Conservation (phyloP, 1,140 invertebrate species). For the Drosophila athabasca region DNA sequence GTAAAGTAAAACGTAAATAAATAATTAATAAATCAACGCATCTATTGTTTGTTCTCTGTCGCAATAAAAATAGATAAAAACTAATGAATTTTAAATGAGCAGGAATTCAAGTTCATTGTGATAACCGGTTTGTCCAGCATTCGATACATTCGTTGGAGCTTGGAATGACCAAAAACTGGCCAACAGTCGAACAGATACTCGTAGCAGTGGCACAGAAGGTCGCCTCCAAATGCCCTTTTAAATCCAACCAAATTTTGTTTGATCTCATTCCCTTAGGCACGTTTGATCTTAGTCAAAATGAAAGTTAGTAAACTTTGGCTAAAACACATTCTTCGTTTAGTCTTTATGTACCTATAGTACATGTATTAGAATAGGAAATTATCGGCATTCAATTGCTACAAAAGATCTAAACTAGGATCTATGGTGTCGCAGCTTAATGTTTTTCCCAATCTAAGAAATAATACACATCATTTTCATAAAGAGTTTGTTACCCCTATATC, state of each 20-base stretch:
- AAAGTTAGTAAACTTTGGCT: no score
- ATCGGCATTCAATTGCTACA: no score
- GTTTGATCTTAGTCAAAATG: no score
- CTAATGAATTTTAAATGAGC: conserved; percentile 75
- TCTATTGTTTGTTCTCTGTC: conserved; percentile 65
- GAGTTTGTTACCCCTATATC: no score
- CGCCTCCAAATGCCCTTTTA: conserved; percentile 34
- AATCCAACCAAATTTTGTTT: conserved; percentile 24
- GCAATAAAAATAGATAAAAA: conserved; percentile 74
- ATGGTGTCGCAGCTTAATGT: no score
- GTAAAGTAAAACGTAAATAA: conserved; percentile 54
- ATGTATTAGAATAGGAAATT: no score
- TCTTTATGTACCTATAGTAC: no score
- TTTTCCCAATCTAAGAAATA: no score
- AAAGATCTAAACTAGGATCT: no score
- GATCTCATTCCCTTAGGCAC: no score
- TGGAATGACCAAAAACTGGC: conserved; percentile 22
- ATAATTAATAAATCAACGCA: conserved; percentile 76
- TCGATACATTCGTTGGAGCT: conserved; percentile 39
- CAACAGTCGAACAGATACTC: conserved; percentile 36
- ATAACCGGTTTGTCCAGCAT: conserved; percentile 66
- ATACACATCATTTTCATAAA: no score
- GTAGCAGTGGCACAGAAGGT: conserved; percentile 13
- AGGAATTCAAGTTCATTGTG: conserved; percentile 73
- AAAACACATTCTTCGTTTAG: no score